phyloP scores from a whole-genome alignment of 37 sponge, comb jelly and placozoan species.

The Lycopodina hypogea region DNA sequence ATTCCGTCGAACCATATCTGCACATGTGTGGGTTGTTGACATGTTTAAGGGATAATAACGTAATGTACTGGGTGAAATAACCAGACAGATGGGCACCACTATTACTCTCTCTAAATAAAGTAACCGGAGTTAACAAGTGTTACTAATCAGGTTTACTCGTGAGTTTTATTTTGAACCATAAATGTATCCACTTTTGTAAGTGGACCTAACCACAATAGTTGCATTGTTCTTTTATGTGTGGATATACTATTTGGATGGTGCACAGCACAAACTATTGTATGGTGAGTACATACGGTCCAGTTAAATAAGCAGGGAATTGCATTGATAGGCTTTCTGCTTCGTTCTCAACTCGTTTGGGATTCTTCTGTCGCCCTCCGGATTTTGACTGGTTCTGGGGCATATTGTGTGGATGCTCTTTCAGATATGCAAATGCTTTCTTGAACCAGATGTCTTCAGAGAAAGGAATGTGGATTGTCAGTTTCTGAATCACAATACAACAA shows the following conservation, averaged over 20 bases:
- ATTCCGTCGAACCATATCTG: constrained; percentile 37
- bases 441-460: constrained; percentile 29
- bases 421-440: constrained; percentile 4
- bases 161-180: no score
- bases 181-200: no score
- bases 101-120: no score
- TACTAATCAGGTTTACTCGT: no score
- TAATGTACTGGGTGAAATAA: background rate
- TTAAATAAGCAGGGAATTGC: constrained; percentile 3
- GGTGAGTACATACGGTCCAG: constrained; percentile 66
- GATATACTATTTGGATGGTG: no score
- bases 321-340: background rate
- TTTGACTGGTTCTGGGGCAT: background rate
- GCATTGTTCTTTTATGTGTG: no score
- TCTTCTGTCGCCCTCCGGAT: background rate
- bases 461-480: constrained; percentile 44
- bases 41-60: background rate
- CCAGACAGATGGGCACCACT: no score
- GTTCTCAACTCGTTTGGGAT: background rate
- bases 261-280: no score
- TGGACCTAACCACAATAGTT: no score
- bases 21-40: background rate
- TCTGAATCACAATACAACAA: constrained; percentile 24
- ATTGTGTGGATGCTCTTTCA: constrained; percentile 40
- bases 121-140: no score